phyloP scores from a whole-genome alignment of 2,113 vertebrate genomes.

The Clarias batrachus region DNA sequence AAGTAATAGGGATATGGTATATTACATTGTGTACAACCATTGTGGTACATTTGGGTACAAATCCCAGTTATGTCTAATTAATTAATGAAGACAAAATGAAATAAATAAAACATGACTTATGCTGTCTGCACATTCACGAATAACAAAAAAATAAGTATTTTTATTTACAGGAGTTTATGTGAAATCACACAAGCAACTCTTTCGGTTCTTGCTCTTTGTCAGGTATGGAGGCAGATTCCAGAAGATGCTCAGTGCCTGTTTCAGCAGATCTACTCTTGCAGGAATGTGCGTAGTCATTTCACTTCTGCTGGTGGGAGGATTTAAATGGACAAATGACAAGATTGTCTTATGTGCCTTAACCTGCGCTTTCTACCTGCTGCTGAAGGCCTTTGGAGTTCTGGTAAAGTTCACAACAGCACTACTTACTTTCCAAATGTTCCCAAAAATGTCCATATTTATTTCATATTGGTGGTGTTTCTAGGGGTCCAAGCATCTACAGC shows the following conservation, averaged over 20 bases:
- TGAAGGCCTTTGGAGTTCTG: conserved; percentile 63
- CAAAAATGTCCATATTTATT: not conserved
- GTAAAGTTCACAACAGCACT: conserved; percentile 55
- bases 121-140: not conserved
- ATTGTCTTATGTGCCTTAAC: conserved; percentile 46
- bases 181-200: not conserved
- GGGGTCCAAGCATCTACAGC: not conserved
- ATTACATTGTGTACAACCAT: too few relatives aligned
- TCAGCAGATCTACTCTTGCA: conserved; percentile 46
- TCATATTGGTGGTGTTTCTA: not conserved
- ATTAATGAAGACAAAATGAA: not conserved
- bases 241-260: conserved; percentile 58
- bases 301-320: conserved; percentile 41
- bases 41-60: too few relatives aligned
- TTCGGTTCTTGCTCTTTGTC: not conserved
- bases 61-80: not conserved
- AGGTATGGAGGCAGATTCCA: conserved; percentile 58
- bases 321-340: conserved; percentile 22
- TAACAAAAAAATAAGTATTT: not conserved
- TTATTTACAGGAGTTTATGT: not conserved
- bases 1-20: too few relatives aligned
- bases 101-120: not conserved
- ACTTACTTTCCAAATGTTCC: not conserved
- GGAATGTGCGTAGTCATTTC: conserved; percentile 42
- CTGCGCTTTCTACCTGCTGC: conserved; percentile 52